Conservation (phyloP, 2,888 invertebrate species). For the Conchocele bisecta region DNA sequence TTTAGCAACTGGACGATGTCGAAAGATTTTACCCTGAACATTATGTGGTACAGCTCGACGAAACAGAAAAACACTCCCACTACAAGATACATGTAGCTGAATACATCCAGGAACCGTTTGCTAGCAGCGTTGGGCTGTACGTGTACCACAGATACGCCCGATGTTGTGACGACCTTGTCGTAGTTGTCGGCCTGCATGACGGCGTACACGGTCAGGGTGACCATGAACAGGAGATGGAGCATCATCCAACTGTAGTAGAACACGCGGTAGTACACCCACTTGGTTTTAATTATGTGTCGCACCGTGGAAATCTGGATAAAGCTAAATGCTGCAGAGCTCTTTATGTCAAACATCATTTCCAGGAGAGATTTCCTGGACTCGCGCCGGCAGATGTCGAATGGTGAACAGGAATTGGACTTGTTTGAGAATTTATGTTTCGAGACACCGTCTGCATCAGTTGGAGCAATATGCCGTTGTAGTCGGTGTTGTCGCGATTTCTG, state of each 20-base stretch:
- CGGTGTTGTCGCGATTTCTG: conserved; percentile 26
- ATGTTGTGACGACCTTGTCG: too few relatives aligned
- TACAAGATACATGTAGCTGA: conserved; percentile 39
- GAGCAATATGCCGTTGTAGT: conserved; percentile 42
- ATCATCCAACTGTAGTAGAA: conserved; percentile 63
- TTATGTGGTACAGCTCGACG: conserved; percentile 32
- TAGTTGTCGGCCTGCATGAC: conserved; percentile 50
- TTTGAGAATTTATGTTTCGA: conserved; percentile 48
- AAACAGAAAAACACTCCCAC: conserved; percentile 53
- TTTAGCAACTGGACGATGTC: conserved; percentile 41
- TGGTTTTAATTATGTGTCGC: conserved; percentile 64
- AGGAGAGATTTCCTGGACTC: conserved; percentile 60
- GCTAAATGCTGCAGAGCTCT: conserved; percentile 58
- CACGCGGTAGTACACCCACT: conserved; percentile 61
- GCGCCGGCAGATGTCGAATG: conserved; percentile 28
- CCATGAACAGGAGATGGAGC: conserved; percentile 62
- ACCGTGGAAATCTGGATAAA: conserved; percentile 64
- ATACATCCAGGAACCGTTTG: conserved; percentile 38
- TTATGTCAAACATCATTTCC: conserved; percentile 67
- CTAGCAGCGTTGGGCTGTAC: not conserved
- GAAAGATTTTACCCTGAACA: conserved; percentile 42
- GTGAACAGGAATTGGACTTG: conserved; percentile 21
- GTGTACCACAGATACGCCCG: not conserved
- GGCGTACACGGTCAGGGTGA: conserved; percentile 55
- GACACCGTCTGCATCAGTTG: conserved; percentile 48